Conservation (phyloP, 2,888 invertebrate genomes). For the Thereva nobilitata region DNA sequence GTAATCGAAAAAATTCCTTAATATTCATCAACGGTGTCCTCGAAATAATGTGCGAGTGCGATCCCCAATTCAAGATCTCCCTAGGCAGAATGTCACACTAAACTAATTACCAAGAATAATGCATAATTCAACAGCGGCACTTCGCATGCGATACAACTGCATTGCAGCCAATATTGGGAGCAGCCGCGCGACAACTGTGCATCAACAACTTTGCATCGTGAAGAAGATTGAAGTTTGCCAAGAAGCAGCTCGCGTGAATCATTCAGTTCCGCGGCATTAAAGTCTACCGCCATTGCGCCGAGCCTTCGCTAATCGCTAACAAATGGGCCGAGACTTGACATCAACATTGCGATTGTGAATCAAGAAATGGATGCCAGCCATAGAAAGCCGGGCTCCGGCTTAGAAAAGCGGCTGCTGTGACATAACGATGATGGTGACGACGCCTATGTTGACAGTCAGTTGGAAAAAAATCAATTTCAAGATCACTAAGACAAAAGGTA, state of each 20-base stretch:
- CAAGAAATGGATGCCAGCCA: no score
- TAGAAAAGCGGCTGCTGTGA: no score
- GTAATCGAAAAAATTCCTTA: no score
- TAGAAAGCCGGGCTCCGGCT: no score
- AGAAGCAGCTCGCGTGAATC: conserved; percentile 10
- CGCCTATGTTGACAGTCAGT: conserved; percentile 17
- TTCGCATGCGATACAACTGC: conserved; percentile 19
- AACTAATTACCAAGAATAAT: conserved; percentile 31
- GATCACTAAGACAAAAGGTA: conserved; percentile 13
- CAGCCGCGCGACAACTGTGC: background rate
- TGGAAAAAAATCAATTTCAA: conserved; percentile 20
- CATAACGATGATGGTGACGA: conserved; percentile 7
- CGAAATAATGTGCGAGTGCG: no score
- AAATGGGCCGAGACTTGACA: no score
- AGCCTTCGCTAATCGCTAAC: no score
- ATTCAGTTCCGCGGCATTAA: background rate
- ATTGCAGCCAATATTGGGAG: conserved; percentile 10
- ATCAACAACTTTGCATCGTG: no score
- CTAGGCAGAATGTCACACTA: conserved; percentile 26
- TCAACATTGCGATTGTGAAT: no score
- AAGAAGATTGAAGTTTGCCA: background rate
- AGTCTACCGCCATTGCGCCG: no score
- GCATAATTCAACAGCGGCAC: conserved; percentile 25
- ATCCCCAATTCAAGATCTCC: no score
- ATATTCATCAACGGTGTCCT: no score